phyloP scores from a whole-genome alignment of 2,113 vertebrate genomes.

The Hemibagrus wyckioides region DNA sequence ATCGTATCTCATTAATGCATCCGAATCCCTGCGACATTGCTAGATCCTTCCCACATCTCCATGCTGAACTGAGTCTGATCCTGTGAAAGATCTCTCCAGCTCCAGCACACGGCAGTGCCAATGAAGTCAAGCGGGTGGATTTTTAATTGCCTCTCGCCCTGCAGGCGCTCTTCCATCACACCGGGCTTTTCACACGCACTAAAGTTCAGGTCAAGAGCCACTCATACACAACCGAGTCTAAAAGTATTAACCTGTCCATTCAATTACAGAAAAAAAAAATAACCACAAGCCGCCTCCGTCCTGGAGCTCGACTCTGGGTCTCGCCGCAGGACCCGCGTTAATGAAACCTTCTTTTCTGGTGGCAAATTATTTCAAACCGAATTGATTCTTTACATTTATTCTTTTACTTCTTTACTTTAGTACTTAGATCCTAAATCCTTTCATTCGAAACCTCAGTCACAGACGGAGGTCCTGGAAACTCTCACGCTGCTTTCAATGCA shows the following conservation, averaged over 20 bases:
- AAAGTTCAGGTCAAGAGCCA: constrained; percentile 29
- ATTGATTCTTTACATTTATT: not conserved
- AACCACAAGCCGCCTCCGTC: not conserved
- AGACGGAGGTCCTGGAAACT: not conserved
- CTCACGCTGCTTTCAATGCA: not conserved
- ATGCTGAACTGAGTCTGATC: not conserved
- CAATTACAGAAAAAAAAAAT: not conserved
- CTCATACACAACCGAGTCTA: not conserved
- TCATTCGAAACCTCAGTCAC: not conserved
- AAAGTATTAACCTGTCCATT: not conserved
- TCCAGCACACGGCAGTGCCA: constrained; percentile 15
- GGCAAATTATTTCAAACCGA: not conserved
- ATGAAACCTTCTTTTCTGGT: not conserved
- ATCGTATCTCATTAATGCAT: not conserved
- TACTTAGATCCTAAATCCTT: not conserved
- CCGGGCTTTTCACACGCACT: constrained; percentile 16
- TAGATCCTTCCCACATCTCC: not conserved
- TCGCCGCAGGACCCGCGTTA: not conserved
- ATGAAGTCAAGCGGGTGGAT: constrained; percentile 30
- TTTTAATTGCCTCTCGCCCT: constrained; percentile 52
- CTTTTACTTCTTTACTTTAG: not conserved
- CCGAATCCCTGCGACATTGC: not conserved
- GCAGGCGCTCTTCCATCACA: constrained; percentile 20
- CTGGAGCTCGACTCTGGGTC: not conserved
- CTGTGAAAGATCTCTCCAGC: constrained; percentile 6